phyloP scores from a whole-genome alignment of 2,797 vertebrate species.

The Acropternis orthonyx region DNA sequence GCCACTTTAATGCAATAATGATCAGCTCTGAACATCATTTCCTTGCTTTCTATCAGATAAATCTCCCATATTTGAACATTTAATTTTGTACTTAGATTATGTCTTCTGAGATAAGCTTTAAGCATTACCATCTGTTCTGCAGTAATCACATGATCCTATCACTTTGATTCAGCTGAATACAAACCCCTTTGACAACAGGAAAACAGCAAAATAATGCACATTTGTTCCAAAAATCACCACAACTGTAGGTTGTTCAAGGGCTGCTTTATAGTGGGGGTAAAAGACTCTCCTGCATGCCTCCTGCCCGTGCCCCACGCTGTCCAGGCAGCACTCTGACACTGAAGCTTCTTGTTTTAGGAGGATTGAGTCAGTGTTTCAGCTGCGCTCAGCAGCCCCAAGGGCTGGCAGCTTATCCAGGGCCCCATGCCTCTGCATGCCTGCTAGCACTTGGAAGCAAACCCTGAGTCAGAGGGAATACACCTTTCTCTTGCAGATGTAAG shows the following conservation, averaged over 20 bases:
- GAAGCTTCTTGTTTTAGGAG: not conserved
- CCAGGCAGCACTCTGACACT: not conserved
- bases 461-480: slow-evolving; percentile 41
- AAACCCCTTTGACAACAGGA: slow-evolving; percentile 29
- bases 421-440: slow-evolving; percentile 57
- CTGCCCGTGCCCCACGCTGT: not conserved
- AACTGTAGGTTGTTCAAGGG: not conserved
- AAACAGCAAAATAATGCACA: not conserved
- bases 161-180: slow-evolving; percentile 5
- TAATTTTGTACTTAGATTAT: slow-evolving; percentile 59
- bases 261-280: not conserved
- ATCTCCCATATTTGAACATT: slow-evolving; percentile 51
- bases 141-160: slow-evolving; percentile 46
- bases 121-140: slow-evolving; percentile 53
- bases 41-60: slow-evolving; percentile 29
- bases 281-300: not conserved
- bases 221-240: not conserved
- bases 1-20: slow-evolving; percentile 39
- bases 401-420: slow-evolving; percentile 3
- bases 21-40: slow-evolving; percentile 19
- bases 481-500: slow-evolving; percentile 25
- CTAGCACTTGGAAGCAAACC: slow-evolving; percentile 41
- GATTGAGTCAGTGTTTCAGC: slow-evolving; percentile 45
- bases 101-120: slow-evolving; percentile 58
- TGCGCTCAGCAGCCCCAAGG: slow-evolving; percentile 39